Percentiles rank a stretch among this genome's conserved stretches.
phyloP scores from a whole-genome alignment of 2,888 invertebrate species.

The Psococerastis gibbosa region DNA sequence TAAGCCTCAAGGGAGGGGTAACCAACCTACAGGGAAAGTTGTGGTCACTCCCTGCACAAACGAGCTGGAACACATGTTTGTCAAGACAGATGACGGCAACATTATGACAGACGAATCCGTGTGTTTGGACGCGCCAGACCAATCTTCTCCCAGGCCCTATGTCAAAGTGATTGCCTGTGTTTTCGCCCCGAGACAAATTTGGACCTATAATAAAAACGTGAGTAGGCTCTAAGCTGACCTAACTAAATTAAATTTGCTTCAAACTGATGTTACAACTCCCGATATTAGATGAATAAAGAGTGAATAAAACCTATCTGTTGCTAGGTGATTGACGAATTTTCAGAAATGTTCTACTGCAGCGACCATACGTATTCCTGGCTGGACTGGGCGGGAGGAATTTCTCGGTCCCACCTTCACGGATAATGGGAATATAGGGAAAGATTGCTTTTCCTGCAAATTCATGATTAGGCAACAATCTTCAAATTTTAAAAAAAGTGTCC shows the following conservation, averaged over 20 bases:
- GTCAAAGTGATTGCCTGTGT: slow-evolving; percentile 56
- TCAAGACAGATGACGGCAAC: slow-evolving; percentile 44
- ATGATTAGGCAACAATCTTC: too few species aligned
- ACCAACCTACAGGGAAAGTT: slow-evolving; percentile 52
- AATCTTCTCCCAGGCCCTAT: slow-evolving; percentile 27
- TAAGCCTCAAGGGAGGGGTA: slow-evolving; percentile 38
- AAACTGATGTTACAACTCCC: slow-evolving; percentile 8
- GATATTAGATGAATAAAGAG: too few species aligned
- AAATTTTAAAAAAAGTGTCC: too few species aligned
- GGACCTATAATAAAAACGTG: slow-evolving; percentile 38
- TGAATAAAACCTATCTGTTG: too few species aligned
- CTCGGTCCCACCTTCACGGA: too few species aligned
- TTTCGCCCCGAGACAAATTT: slow-evolving; percentile 44
- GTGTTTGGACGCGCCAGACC: slow-evolving; percentile 53
- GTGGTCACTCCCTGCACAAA: slow-evolving; percentile 42
- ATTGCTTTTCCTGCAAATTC: too few species aligned
- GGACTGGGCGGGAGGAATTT: too few species aligned
- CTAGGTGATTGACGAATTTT: too few species aligned
- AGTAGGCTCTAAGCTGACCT: slow-evolving; percentile 13
- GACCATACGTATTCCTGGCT: neutral
- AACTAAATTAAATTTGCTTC: slow-evolving; percentile 4
- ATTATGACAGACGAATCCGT: slow-evolving; percentile 78
- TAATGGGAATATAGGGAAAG: too few species aligned
- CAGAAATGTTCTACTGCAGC: neutral
- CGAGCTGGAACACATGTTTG: slow-evolving; percentile 46